Conservation (phyloP, 1,140 invertebrate genomes). For the Drosophila cardini region DNA sequence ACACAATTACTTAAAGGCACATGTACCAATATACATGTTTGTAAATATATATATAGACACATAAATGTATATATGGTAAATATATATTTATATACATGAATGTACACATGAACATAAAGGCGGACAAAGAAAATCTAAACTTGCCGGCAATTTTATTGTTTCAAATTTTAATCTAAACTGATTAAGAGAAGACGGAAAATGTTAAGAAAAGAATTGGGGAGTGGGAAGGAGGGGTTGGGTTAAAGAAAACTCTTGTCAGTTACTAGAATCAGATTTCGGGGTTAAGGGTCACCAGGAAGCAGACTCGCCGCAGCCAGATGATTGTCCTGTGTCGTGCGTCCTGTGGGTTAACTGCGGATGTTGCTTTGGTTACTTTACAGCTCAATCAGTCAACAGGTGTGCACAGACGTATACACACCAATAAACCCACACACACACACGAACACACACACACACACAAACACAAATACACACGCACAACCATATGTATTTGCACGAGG, state of each 20-base stretch:
- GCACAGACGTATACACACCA: not conserved
- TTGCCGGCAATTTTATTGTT: constrained; percentile 13
- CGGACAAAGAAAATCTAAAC: not conserved
- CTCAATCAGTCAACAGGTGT: constrained; percentile 30
- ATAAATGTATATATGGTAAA: not conserved
- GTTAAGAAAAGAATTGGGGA: no score
- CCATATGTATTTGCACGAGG: not conserved
- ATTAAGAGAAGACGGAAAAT: constrained; percentile 7
- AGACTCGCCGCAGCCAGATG: constrained; percentile 4
- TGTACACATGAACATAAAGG: not conserved
- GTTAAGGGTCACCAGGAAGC: constrained; percentile 31
- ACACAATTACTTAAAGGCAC: constrained; percentile 1
- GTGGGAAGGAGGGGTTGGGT: not conserved
- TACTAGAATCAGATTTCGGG: not conserved
- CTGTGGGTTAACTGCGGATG: constrained; percentile 17
- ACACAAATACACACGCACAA: not conserved
- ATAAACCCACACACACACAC: not conserved
- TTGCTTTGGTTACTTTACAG: constrained; percentile 6
- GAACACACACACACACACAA: not conserved
- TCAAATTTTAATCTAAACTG: constrained; percentile 12
- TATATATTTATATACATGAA: not conserved
- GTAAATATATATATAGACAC: not conserved
- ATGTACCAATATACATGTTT: not conserved
- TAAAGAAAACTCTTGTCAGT: not conserved
- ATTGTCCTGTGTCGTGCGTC: not conserved